A percentile compares a stretch with the other conserved stretches of the same genome.
These are phyloP conservation scores for Malaclemys terrapin DNA, from an alignment of 2,113 vertebrate species.

Conservation along the genomic window DNA sequence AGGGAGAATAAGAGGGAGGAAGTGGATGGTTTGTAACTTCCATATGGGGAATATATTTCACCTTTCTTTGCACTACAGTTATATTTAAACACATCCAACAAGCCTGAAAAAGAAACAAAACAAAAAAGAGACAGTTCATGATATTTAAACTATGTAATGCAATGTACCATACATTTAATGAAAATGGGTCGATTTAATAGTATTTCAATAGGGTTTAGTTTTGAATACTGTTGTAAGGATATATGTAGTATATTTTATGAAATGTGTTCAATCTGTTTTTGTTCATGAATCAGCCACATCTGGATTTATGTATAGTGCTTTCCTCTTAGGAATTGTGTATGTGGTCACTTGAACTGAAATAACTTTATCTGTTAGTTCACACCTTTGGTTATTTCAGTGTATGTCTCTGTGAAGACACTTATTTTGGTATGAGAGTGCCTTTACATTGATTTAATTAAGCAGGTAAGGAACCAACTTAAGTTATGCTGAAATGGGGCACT, in stretches of 20 bases:
- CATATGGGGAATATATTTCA: neutral
- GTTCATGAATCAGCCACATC: no score
- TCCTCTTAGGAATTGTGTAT: neutral
- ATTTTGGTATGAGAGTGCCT: neutral
- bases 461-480: neutral
- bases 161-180: neutral
- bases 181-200: neutral
- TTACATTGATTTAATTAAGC: neutral
- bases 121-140: neutral
- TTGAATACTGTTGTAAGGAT: neutral
- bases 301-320: neutral
- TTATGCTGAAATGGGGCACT: neutral
- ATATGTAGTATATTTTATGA: neutral
- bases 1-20: neutral
- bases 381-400: neutral
- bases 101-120: neutral
- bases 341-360: neutral
- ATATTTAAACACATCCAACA: neutral
- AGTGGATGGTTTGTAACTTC: neutral
- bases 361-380: neutral
- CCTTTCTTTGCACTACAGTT: neutral
- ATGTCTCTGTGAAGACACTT: neutral
- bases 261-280: neutral
- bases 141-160: neutral
- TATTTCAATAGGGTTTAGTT: neutral